A percentile compares a stretch with the other conserved stretches of the same genome.
phyloP scores from a whole-genome alignment of 2,888 invertebrate species.

The Phyllotreta cruciferae region DNA sequence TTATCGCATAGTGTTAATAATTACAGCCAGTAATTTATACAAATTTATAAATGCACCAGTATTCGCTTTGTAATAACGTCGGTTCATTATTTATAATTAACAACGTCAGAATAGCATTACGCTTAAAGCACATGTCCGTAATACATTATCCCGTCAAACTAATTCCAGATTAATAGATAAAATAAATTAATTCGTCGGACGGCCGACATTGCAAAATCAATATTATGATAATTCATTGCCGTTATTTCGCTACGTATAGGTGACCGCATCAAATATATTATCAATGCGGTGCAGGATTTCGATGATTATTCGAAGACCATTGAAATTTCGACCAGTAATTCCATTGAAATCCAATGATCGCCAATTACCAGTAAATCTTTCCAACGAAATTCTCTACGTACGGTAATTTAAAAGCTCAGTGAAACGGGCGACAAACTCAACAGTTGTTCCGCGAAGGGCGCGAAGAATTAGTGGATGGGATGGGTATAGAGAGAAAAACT shows the following conservation, averaged over 20 bases:
- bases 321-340: too few relatives aligned
- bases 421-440: too few relatives aligned
- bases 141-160: conserved; percentile 36
- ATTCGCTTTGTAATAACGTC: conserved; percentile 30
- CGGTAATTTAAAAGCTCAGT: too few relatives aligned
- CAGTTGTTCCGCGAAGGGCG: not conserved
- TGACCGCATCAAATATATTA: conserved; percentile 13
- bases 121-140: conserved; percentile 29
- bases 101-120: conserved; percentile 30
- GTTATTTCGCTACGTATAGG: conserved; percentile 22
- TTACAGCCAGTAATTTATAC: conserved; percentile 11
- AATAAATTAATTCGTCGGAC: conserved; percentile 36
- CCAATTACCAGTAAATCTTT: too few relatives aligned
- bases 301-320: not conserved
- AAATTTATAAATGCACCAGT: conserved; percentile 22
- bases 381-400: too few relatives aligned
- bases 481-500: conserved; percentile 39
- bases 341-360: too few relatives aligned
- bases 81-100: conserved; percentile 39
- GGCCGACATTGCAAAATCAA: conserved; percentile 24
- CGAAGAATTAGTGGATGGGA: conserved; percentile 16
- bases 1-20: not conserved
- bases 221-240: conserved; percentile 31
- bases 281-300: conserved; percentile 4
- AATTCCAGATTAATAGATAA: conserved; percentile 34